phyloP scores from a whole-genome alignment of 2,797 vertebrate genomes.

The Coendou prehensilis region DNA sequence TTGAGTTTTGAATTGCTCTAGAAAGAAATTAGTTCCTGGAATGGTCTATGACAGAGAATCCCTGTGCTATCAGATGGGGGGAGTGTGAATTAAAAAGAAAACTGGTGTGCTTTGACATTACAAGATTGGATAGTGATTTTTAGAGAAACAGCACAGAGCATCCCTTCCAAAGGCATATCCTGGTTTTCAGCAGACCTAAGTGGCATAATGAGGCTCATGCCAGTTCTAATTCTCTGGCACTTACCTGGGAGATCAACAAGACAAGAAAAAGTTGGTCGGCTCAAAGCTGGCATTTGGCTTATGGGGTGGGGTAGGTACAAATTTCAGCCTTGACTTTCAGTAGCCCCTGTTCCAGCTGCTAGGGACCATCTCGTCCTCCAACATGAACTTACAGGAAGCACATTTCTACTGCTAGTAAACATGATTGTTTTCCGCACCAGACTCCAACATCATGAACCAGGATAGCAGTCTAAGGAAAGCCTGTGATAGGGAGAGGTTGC shows the following conservation, averaged over 20 bases:
- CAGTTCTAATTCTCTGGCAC: neutral
- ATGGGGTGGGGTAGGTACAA: neutral
- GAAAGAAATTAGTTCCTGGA: conserved; percentile 47
- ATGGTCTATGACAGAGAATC: neutral
- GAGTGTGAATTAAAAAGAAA: conserved; percentile 60
- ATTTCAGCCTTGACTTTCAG: neutral
- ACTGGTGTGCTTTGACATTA: neutral
- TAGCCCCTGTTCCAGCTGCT: neutral
- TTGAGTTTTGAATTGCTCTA: conserved; percentile 31
- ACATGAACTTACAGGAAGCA: neutral
- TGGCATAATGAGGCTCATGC: neutral
- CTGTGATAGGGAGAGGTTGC: neutral
- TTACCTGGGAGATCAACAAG: neutral
- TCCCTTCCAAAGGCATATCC: neutral
- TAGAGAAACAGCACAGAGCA: neutral
- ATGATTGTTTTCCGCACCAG: neutral
- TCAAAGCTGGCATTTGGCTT: neutral
- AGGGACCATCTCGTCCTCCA: neutral
- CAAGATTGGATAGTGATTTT: neutral
- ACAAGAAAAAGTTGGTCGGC: neutral
- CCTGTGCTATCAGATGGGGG: neutral
- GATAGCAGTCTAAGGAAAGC: neutral
- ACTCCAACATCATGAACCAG: neutral
- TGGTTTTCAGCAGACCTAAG: neutral
- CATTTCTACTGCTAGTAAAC: neutral